phyloP scores from a whole-genome alignment of 2,113 vertebrate genomes.

The Cairina moschata region DNA sequence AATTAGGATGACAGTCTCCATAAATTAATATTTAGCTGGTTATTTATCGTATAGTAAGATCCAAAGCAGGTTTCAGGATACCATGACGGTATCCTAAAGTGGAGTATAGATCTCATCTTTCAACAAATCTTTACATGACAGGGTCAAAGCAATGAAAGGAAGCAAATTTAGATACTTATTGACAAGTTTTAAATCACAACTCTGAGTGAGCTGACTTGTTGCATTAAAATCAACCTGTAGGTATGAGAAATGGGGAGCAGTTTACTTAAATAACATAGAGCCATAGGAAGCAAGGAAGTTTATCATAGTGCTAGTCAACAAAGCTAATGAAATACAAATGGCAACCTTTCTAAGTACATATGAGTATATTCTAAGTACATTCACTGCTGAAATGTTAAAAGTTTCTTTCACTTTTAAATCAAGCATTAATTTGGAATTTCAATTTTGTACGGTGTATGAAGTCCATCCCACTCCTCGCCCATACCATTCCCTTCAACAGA shows the following conservation, averaged over 20 bases:
- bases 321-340: neutral
- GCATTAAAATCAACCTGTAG: neutral
- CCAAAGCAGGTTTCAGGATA: neutral
- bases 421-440: neutral
- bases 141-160: neutral
- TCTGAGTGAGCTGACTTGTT: neutral
- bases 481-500: neutral
- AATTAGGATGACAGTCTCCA: neutral
- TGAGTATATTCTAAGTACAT: neutral
- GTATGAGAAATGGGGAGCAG: neutral
- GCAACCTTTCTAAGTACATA: neutral
- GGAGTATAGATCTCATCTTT: neutral
- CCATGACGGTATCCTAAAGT: neutral
- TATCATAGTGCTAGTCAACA: neutral
- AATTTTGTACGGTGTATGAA: neutral
- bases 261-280: neutral
- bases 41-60: neutral
- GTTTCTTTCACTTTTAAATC: neutral
- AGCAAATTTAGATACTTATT: neutral
- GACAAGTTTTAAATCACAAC: neutral
- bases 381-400: neutral
- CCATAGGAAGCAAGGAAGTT: neutral
- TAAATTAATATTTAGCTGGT: neutral
- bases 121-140: neutral
- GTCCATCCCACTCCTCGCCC: fast-evolving